Evolutionary conservation across 2,888 invertebrate species (phyloP).

Genomic region (Orthosia incerta): DNA sequence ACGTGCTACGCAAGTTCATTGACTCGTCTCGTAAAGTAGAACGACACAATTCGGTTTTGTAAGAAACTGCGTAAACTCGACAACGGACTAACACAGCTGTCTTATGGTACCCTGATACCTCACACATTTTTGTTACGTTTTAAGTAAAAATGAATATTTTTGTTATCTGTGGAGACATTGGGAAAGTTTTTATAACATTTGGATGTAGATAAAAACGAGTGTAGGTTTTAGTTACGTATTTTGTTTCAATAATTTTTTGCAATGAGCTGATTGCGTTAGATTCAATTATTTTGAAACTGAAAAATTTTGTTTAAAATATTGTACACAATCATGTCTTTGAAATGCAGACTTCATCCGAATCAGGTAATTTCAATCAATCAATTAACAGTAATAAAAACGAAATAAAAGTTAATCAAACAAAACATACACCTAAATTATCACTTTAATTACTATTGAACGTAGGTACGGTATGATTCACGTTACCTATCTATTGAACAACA

Average conservation of each 20-base stretch:
- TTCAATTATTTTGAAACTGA: not conserved
- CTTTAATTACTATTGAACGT: not conserved
- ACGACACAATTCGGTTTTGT: conserved; percentile 65
- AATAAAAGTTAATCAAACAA: not conserved
- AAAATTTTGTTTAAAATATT: not conserved
- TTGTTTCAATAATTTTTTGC: not conserved
- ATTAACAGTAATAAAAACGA: not conserved
- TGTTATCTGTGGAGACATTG: conserved; percentile 56
- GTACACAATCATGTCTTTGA: not conserved
- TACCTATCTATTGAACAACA: not conserved
- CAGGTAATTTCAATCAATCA: not conserved
- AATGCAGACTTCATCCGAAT: not conserved
- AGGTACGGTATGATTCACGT: not conserved
- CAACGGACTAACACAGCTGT: conserved; percentile 56
- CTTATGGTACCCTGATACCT: conserved; percentile 75
- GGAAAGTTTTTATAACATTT: conserved; percentile 26
- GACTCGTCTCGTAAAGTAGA: conserved; percentile 53
- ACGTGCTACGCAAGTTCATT: conserved; percentile 42
- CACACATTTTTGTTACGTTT: conserved; percentile 76
- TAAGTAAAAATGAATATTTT: conserved; percentile 74
- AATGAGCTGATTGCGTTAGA: not conserved
- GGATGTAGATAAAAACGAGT: not conserved
- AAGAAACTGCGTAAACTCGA: conserved; percentile 66
- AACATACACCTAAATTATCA: not conserved
- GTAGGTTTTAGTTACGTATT: not conserved